Percentiles rank a stretch among this genome's conserved stretches.
Conservation (phyloP, 2,113 vertebrate species). For the Pomatorhinus ruficollis region DNA sequence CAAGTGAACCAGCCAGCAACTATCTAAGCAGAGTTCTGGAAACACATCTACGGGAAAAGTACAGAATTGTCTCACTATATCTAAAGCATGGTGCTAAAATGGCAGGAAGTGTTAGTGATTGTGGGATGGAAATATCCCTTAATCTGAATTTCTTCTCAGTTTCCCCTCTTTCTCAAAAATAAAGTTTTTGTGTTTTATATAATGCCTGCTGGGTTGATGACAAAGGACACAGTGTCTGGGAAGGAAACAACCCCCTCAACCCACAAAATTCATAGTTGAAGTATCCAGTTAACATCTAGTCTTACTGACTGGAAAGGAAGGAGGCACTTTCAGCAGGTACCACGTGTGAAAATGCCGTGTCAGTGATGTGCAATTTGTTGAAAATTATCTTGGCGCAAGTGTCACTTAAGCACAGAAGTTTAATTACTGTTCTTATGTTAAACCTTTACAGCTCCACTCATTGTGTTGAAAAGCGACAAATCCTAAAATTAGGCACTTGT, state of each 20-base stretch:
- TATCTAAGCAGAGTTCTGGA: neutral
- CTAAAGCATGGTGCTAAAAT: neutral
- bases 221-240: neutral
- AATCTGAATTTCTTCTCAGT: neutral
- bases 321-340: neutral
- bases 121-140: neutral
- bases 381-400: slow-evolving; percentile 22
- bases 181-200: neutral
- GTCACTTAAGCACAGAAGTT: neutral
- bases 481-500: slow-evolving; percentile 34
- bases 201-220: neutral
- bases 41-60: neutral
- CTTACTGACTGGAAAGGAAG: neutral
- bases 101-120: neutral
- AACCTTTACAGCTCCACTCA: slow-evolving; percentile 7
- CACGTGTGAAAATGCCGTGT: neutral
- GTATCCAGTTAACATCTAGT: neutral
- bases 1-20: neutral
- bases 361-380: slow-evolving; percentile 24
- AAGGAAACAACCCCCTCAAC: neutral
- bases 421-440: slow-evolving; percentile 30
- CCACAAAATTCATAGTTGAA: neutral
- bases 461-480: neutral
- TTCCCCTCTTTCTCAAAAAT: neutral
- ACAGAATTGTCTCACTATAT: neutral